phyloP scores from a whole-genome alignment of 2,888 invertebrate genomes.

The Drosophila ezoana region DNA sequence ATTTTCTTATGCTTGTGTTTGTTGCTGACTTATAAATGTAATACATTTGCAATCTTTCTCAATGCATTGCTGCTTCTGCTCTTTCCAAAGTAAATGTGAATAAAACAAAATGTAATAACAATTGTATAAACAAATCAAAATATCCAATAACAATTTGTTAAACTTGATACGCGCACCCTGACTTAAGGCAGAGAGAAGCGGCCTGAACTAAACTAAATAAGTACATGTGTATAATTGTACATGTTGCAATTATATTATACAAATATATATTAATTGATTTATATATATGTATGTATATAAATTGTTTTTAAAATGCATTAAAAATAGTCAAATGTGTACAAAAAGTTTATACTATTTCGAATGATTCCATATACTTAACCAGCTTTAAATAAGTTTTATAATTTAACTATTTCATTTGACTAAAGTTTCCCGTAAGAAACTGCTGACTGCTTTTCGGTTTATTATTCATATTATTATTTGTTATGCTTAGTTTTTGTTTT shows the following conservation, averaged over 20 bases:
- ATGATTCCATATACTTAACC: conserved; percentile 42
- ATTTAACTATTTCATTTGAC: conserved; percentile 68
- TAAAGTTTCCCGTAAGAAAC: conserved; percentile 50
- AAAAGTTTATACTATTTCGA: conserved; percentile 73
- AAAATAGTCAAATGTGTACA: conserved; percentile 80
- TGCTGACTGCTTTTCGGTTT: conserved; percentile 39
- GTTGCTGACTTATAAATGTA: conserved; percentile 52
- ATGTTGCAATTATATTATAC: conserved; percentile 61
- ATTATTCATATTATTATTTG: conserved; percentile 29
- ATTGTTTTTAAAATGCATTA: conserved; percentile 74
- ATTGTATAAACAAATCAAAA: conserved; percentile 67
- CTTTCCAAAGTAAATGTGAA: conserved; percentile 58
- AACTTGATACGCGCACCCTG: conserved; percentile 40
- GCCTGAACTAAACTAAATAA: conserved; percentile 61
- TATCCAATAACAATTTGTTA: conserved; percentile 70
- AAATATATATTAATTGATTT: conserved; percentile 5
- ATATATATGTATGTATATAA: conserved; percentile 31
- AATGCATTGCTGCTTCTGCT: conserved; percentile 26
- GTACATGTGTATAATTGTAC: conserved; percentile 55
- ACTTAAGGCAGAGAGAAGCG: conserved; percentile 21
- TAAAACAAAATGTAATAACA: conserved; percentile 54
- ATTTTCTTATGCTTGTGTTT: conserved; percentile 38
- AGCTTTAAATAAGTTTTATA: conserved; percentile 47
- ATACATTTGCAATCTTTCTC: conserved; percentile 44
- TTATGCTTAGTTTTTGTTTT: conserved; percentile 30